Base-by-base conservation (phyloP, 2,797 vertebrate species). In the Dryobates pubescens region DNA sequence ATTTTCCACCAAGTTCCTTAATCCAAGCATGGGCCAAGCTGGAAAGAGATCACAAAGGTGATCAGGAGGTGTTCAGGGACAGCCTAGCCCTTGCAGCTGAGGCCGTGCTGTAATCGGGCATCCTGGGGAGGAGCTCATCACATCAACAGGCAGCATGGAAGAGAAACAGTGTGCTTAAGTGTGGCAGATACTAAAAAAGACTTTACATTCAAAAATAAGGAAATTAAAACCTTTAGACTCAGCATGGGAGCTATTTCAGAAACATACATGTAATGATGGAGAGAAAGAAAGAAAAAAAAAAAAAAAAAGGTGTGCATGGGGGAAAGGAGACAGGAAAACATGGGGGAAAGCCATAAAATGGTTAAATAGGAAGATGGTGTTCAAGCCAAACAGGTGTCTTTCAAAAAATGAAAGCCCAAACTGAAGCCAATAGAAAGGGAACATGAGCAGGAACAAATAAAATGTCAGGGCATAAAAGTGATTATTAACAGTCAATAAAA, bases 211-310 rank as follows among this genome's bases (percentile, higher is more conserved):
- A 81, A 69, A 84, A 79, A 27, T 27, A 88, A 95, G 82, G 89
- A 96, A 94, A 96, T 93, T 65, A 86, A 96, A 93, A 88, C 47
- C 36, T 92, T 89, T 67, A 74, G 71, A 71, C 77, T 84, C 92
- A 82, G 85, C 85, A 88, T 89, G 89, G 74, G 93, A 89, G 62
- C 85, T 89, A 63, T 92, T 93, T 78, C 78, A 85, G 65, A 87
- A 90, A 85, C 51, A 81, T 79, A 30, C 79, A 49, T 2, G 0
- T 68, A 61, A 65, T 86, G 82, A 82, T 13, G 56, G 58, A 79
- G 17, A 86, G 32, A 54, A 45, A 63, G n/a, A 49, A 56, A 76
- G 82, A 30, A 78, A 18, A 79, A 38, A 9, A 38, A 38, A 38
- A 38, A 38, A 38, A 38, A 13, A 38, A 38, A 38, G 30, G 49